Base-by-base conservation (phyloP, 2,113 vertebrate species). In the Corapipo altera region DNA sequence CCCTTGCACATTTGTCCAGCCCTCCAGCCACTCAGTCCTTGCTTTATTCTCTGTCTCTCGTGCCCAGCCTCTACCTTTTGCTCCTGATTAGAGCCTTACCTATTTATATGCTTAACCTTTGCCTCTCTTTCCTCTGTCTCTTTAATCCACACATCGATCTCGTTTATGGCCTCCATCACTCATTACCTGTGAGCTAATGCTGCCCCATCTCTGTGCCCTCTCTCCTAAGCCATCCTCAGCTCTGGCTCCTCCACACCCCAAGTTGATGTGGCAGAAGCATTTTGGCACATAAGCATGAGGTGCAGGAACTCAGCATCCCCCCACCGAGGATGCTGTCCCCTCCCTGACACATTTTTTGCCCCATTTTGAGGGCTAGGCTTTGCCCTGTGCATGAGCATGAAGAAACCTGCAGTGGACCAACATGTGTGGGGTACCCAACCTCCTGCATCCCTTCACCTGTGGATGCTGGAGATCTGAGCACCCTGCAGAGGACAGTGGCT, bases 81-180 rank as follows among this genome's bases (percentile, higher is more conserved):
- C 55, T 46, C n/a, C n/a, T 30, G 28, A 21, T 57, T 78, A 28
- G 49, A 93, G 44, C 54, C 57, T 70, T 33, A 24, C 80, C 95
- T 85, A 67, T 96, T 97, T 86, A 73, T 92, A 91, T 87, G 70
- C 92, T 57, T 91, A 79, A 72, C 49, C 78, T 65, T 43, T 85
- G 64, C 46, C 48, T 57, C 57, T 27, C 41, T 52, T 76, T 51
- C 73, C 49, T 89, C 73, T 51, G 57, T 33, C 57, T 37, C 75
- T 76, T 75, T 89, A 92, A 96, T 93, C 96, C 51, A 15, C 8
- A 23, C 91, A 95, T 97, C 95, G 79, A 65, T 96, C 93, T 85
- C 48, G 37, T 95, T 96, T 85, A 89, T 76, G 59, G 82, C 71
- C 81, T 78, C 82, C 79, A 64, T 16, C 5, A 35, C 3, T 1